Percentiles rank a stretch among this genome's conserved stretches.
These are phyloP conservation scores for Propithecus perrieri DNA, from an alignment of 2,797 vertebrate species.

Conservation along the genomic window DNA sequence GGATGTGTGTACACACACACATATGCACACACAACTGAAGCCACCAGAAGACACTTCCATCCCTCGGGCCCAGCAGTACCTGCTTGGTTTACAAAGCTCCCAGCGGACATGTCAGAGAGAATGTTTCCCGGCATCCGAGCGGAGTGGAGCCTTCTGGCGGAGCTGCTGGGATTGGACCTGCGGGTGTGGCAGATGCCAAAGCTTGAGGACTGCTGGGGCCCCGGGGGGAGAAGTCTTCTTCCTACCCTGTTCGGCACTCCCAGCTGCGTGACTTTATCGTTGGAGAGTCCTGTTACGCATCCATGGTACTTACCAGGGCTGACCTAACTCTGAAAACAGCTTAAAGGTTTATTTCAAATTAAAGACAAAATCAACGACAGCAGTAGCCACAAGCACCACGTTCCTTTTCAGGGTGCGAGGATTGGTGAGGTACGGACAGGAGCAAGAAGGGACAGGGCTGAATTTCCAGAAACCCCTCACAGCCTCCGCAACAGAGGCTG, in stretches of 20 bases:
- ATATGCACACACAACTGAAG: neutral
- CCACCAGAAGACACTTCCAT: conserved; percentile 2
- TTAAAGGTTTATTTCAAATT: conserved; percentile 87
- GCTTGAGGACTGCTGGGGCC: neutral
- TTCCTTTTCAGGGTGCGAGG: conserved; percentile 47
- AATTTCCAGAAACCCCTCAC: neutral
- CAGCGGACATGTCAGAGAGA: neutral
- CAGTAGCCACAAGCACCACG: neutral
- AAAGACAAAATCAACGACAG: conserved; percentile 68
- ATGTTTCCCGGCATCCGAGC: neutral
- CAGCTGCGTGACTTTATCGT: conserved; percentile 82
- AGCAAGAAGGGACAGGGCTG: neutral
- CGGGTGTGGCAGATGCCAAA: neutral
- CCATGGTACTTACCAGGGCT: conserved; percentile 80
- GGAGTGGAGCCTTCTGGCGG: conserved; percentile 16
- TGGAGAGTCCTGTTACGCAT: conserved; percentile 79
- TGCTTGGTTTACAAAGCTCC: neutral
- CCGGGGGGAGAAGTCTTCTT: conserved; percentile 54
- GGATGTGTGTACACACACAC: neutral
- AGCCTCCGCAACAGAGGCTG: neutral
- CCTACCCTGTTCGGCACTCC: conserved; percentile 65
- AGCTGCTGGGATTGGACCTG: neutral
- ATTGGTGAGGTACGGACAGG: neutral
- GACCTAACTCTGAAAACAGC: conserved; percentile 84
- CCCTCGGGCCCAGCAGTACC: neutral